Percentiles rank a stretch among this genome's conserved stretches.
phyloP scores from a whole-genome alignment of 1,140 invertebrate genomes.

The Hesperophylax magnus region DNA sequence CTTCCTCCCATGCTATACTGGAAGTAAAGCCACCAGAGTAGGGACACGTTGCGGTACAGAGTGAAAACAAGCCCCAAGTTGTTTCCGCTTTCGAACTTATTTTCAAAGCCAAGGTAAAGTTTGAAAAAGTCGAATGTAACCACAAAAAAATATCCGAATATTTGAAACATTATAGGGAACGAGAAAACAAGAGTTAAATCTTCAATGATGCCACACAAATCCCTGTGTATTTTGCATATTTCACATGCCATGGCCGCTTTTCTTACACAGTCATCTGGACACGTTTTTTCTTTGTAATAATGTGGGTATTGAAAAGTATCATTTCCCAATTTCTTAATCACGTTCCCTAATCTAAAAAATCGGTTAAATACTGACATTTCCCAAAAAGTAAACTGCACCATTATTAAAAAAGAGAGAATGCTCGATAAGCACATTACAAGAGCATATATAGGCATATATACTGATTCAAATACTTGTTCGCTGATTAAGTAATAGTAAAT shows the following conservation, averaged over 20 bases:
- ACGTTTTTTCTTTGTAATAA: background rate
- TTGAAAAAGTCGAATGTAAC: background rate
- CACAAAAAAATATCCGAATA: background rate
- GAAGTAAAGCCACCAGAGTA: background rate
- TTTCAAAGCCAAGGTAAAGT: background rate
- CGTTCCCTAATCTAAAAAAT: too few relatives aligned
- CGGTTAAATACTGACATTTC: too few relatives aligned
- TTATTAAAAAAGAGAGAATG: too few relatives aligned
- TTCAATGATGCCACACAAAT: background rate
- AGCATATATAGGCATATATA: too few relatives aligned
- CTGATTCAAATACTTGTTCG: too few relatives aligned
- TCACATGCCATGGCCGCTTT: background rate
- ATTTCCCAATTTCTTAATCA: too few relatives aligned
- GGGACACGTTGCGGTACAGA: background rate
- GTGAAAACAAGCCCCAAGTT: background rate
- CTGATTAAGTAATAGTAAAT: too few relatives aligned
- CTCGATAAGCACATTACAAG: too few relatives aligned
- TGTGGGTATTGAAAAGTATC: background rate
- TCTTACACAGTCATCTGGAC: background rate
- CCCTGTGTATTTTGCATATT: constrained; percentile 15
- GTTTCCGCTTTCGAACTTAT: background rate
- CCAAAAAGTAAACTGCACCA: too few relatives aligned
- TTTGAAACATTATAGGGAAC: background rate
- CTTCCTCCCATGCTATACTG: background rate
- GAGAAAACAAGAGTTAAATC: background rate